Evolutionary conservation across 2,888 invertebrate species (phyloP), one percentile per base, ranked within the genome.

Genomic region (Noctua janthina): DNA sequence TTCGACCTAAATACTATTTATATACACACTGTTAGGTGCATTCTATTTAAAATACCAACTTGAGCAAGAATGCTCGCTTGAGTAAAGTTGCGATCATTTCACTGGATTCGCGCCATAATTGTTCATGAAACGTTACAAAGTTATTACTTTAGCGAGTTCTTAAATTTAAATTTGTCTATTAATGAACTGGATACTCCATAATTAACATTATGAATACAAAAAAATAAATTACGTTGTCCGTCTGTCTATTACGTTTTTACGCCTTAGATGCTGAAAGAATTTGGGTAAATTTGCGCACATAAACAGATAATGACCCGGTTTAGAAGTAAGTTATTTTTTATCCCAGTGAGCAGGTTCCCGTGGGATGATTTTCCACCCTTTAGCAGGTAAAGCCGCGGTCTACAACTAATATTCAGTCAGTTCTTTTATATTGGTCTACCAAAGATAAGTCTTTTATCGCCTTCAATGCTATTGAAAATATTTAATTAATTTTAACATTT

Each of bases 401-500:
- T 62, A 2, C 2, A 29, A 62, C 15, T 29, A 29, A 23, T 62
- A 7, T 17, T 17, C 7, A 29, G 7, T 29, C 17, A 62, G 0
- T 54, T 23, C 0, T 66, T 17, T 66, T 51, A n/a, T 11, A 20
- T 49, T 7, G 2, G 2, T 13, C 49, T 4, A 17, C 13, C 46
- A 59, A 54, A 67, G 29, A 29, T 81, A 39, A 81, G 17, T 35
- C 35, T 54, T 17, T 67, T 35, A 51, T 54, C n/a, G 67, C 15
- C n/a, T 43, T 46, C 46, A 46, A 54, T 20, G n/a, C 23, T 15
- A 62, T 49, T 77, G 20, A 62, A 66, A 35, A 39, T 75, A 17
- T 75, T 68, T 7, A 23, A 56, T 39, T 39, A 29, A 67, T 68
- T 82, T 69, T 29, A 69, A 54, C 23, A 70, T 64, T 82, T 69